Evolutionary conservation across 2,113 vertebrate genomes (phyloP).

Genomic region (Ameiurus melas): DNA sequence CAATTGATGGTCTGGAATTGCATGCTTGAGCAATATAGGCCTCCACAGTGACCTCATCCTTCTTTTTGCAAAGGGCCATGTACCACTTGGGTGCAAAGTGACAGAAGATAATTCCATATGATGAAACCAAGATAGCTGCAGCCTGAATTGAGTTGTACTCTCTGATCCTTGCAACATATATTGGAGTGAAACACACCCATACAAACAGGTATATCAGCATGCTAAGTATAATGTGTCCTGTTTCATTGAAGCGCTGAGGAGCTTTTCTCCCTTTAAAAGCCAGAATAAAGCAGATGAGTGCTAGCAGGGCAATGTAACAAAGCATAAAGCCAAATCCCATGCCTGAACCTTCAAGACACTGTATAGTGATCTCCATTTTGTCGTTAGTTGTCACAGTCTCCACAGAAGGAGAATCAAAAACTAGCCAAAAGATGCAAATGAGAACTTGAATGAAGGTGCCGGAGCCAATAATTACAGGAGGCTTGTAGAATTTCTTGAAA

Average conservation of each 20-base stretch:
- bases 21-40: slow-evolving; percentile 48
- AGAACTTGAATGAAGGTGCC: slow-evolving; percentile 55
- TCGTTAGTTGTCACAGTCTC: slow-evolving; percentile 4
- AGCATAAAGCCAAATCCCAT: slow-evolving; percentile 62
- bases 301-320: slow-evolving; percentile 61
- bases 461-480: slow-evolving; percentile 53
- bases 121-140: slow-evolving; percentile 64
- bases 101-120: slow-evolving; percentile 61
- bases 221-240: slow-evolving; percentile 66
- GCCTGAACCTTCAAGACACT: slow-evolving; percentile 64
- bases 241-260: slow-evolving; percentile 65
- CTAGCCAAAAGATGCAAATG: slow-evolving; percentile 63
- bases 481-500: slow-evolving; percentile 56
- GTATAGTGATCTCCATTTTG: slow-evolving; percentile 45
- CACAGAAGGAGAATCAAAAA: slow-evolving; percentile 54
- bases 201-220: slow-evolving; percentile 68
- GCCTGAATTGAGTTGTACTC: slow-evolving; percentile 59
- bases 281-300: slow-evolving; percentile 62
- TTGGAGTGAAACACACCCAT: slow-evolving; percentile 65
- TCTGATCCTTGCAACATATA: slow-evolving; percentile 57
- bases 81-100: slow-evolving; percentile 63
- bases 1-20: neutral
- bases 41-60: slow-evolving; percentile 48
- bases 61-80: slow-evolving; percentile 63
- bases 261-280: slow-evolving; percentile 64